Conservation (phyloP, 2,797 vertebrate species). For the Sardinella longiceps region DNA sequence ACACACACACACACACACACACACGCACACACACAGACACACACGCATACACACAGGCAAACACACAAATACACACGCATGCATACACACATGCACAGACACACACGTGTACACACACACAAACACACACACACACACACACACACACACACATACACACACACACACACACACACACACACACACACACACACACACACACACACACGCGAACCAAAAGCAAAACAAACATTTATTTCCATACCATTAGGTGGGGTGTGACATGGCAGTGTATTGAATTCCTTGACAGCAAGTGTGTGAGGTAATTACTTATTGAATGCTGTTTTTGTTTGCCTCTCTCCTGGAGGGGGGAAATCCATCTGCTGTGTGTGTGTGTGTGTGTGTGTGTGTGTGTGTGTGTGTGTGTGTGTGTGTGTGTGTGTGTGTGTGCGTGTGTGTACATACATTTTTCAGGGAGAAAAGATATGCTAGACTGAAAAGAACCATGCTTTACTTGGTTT, state of each 20-base stretch:
- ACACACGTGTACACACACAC: too few species aligned
- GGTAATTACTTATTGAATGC: conserved; percentile 79
- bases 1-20: neutral
- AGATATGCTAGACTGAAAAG: neutral
- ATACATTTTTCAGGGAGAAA: neutral
- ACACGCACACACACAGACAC: neutral
- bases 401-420: conserved; percentile 24
- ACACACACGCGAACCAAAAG: conserved; percentile 39
- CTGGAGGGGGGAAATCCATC: conserved; percentile 72
- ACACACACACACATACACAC: neutral
- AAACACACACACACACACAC: neutral
- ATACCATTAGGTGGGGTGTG: conserved; percentile 58
- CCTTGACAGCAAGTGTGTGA: conserved; percentile 64
- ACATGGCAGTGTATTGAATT: conserved; percentile 72
- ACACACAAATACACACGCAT: neutral
- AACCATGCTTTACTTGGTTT: neutral
- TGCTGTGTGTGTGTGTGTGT: conserved; percentile 62
- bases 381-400: neutral
- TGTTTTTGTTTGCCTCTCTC: conserved; percentile 69
- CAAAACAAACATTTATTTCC: conserved; percentile 71
- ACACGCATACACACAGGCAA: too few species aligned
- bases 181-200: too few species aligned
- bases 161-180: too few species aligned
- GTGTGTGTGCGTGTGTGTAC: too few species aligned
- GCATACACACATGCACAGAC: neutral